Evolutionary conservation across 2,888 invertebrate genomes (phyloP), one percentile per base, ranked within the genome.

Genomic region (Gryllus longicercus): DNA sequence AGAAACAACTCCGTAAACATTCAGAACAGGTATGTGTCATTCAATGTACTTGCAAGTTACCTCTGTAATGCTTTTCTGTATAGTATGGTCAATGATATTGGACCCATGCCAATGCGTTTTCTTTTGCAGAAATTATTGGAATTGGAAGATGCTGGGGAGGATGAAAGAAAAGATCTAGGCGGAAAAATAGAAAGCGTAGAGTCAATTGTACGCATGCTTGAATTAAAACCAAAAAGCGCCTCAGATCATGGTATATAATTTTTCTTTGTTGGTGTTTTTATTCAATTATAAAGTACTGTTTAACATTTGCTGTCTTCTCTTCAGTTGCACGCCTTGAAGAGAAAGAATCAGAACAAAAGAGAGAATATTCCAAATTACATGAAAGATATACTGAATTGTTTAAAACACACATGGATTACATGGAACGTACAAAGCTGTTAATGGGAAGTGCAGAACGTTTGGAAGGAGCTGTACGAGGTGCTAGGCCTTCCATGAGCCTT

Each of bases 351-450:
- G 99, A 99, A 88, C 90, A 96, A 84, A 99, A 98, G 88, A 86
- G 93, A 89, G 99, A 99, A 88, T 99, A 98, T 87, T 93, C 95
- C 49, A 97, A 98, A 86, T 90, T 99, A 49, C 99, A 99, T 88
- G 99, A 99, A 85, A 90, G 99, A 81, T 99, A 99, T 86, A 99
- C 99, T 74, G 99, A 99, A 87, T 89, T 99, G 83, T 97, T 99
- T 86, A 97, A 97, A 89, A 98, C 98, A n/a, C 99, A 99, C 88
- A 97, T 99, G 89, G 99, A 99, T 87, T 97, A 99, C 85, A 98
- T 99, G 96, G 99, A 99, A 88, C 90, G 99, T 83, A 98, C 98
- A 21, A 99, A 99, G 88, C 92, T 99, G 87, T 88, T 99, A 81
- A 93, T 98, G 88, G 95, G 93, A 76, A 93, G 93, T 81, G 91